phyloP scores from a whole-genome alignment of 2,113 vertebrate species.

The Sebastes fasciatus region DNA sequence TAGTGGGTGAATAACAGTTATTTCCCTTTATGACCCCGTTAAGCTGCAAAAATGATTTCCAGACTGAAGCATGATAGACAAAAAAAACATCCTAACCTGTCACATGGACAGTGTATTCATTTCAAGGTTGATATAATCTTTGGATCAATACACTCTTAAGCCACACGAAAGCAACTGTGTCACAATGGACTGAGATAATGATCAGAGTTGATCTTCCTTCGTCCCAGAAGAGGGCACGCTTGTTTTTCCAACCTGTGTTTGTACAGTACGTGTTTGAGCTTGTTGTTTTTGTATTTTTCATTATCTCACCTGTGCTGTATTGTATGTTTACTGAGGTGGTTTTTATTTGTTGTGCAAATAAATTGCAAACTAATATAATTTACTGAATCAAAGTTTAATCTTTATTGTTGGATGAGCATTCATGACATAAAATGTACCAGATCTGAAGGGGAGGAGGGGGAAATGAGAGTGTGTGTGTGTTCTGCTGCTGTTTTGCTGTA shows the following conservation, averaged over 20 bases:
- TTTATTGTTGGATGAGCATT: background rate
- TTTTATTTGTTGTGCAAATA: background rate
- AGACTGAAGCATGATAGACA: background rate
- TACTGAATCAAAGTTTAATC: background rate
- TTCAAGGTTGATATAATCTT: constrained; percentile 46
- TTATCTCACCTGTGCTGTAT: too few relatives aligned
- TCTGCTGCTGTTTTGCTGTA: constrained; percentile 12
- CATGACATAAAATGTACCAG: background rate
- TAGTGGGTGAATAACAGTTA: background rate
- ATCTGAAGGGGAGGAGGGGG: background rate
- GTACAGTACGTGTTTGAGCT: background rate
- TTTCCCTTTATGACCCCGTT: background rate
- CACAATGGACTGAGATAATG: constrained; percentile 24
- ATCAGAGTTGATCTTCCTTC: constrained; percentile 15
- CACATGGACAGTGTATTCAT: constrained; percentile 9
- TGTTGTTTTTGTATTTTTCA: background rate
- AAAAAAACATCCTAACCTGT: background rate
- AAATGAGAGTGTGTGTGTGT: constrained; percentile 20
- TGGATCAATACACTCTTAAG: constrained; percentile 31
- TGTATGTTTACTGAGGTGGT: background rate
- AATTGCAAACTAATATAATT: background rate
- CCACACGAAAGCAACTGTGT: constrained; percentile 32
- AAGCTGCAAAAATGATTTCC: constrained; percentile 9
- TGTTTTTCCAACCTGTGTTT: constrained; percentile 2
- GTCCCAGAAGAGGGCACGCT: constrained; percentile 11